These are phyloP conservation scores for Neuroscelio doddi DNA, from an alignment of 2,888 invertebrate species.

Conservation along the genomic window DNA sequence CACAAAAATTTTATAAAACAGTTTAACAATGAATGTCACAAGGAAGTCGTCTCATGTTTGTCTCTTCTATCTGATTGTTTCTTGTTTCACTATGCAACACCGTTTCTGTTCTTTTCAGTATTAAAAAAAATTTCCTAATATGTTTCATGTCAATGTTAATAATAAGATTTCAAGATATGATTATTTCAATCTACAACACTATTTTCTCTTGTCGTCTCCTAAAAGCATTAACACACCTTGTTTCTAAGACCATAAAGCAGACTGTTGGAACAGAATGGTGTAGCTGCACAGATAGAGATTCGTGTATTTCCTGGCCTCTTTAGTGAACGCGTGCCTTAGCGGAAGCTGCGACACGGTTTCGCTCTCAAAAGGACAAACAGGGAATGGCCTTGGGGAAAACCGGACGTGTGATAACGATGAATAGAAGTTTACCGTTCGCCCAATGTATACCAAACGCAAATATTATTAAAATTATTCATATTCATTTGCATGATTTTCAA, in stretches of 20 bases:
- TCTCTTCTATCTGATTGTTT: no score
- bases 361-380: constrained; percentile 70
- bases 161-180: constrained; percentile 31
- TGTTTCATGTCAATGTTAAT: constrained; percentile 16
- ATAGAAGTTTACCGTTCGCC: constrained; percentile 59
- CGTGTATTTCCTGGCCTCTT: constrained; percentile 41
- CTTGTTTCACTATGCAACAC: no score
- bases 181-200: constrained; percentile 18
- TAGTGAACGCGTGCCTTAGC: constrained; percentile 56
- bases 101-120: no score
- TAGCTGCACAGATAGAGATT: constrained; percentile 36
- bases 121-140: no score
- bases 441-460: constrained; percentile 35
- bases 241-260: constrained; percentile 59
- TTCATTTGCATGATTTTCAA: not conserved
- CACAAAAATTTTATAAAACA: no score
- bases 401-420: constrained; percentile 62
- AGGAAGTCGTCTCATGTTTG: no score
- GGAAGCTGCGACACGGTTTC: constrained; percentile 68
- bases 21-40: no score
- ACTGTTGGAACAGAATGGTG: constrained; percentile 41
- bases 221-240: constrained; percentile 45
- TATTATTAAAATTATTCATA: not conserved
- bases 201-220: constrained; percentile 20
- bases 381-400: constrained; percentile 45